These are phyloP conservation scores for Drosophila neonasuta DNA, from an alignment of 2,888 invertebrate genomes.

Conservation along the genomic window DNA sequence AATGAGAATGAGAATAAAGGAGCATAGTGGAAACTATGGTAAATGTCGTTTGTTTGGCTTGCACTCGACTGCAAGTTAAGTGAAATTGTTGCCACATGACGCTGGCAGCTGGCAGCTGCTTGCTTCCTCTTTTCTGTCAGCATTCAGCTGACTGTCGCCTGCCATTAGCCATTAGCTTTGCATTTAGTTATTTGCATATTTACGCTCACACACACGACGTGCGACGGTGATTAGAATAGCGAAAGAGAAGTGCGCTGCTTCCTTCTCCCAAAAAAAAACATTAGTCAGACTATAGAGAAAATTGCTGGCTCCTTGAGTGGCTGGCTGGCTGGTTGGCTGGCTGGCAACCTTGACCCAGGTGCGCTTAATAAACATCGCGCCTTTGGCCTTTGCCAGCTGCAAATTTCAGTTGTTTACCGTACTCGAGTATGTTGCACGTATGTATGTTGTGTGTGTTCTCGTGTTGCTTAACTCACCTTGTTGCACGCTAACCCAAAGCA, in stretches of 20 bases:
- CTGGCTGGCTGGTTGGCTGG: not conserved
- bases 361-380: conserved; percentile 38
- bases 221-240: conserved; percentile 37
- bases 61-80: conserved; percentile 50
- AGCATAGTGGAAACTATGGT: not conserved
- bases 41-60: conserved; percentile 40
- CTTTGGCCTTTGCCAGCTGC: conserved; percentile 46
- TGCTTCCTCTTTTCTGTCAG: not conserved
- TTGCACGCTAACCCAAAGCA: conserved; percentile 53
- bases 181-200: conserved; percentile 72
- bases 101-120: conserved; percentile 7
- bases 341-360: conserved; percentile 61
- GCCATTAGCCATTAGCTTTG: conserved; percentile 48
- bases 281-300: conserved; percentile 48
- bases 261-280: conserved; percentile 17
- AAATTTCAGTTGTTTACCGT: conserved; percentile 13
- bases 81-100: conserved; percentile 42
- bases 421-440: too few relatives aligned
- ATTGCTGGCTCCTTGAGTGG: conserved; percentile 2
- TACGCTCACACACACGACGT: conserved; percentile 46
- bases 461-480: conserved; percentile 53
- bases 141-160: conserved; percentile 34
- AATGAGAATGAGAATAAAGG: not conserved
- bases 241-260: too few relatives aligned
- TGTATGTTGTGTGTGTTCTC: conserved; percentile 22